A percentile compares a stretch with the other conserved stretches of the same genome.
Conservation (phyloP, 2,113 vertebrate species). For the Lota lota region DNA sequence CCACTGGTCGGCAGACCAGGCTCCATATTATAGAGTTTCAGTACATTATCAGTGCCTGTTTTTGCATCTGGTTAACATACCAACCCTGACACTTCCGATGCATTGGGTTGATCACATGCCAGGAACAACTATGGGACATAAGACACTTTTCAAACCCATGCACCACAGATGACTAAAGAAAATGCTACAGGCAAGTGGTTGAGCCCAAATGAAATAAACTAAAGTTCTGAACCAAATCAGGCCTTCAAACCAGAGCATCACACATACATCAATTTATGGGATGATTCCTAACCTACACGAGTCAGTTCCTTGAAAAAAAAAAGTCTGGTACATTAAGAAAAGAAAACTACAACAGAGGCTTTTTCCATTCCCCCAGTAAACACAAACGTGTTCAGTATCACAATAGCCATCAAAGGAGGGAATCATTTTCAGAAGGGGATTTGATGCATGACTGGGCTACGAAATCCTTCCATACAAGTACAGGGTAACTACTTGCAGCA, state of each 20-base stretch:
- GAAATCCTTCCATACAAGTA: neutral
- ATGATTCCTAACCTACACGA: too few relatives aligned
- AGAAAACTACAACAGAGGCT: neutral
- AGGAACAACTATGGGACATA: neutral
- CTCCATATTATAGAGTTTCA: too few relatives aligned
- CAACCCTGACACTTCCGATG: neutral
- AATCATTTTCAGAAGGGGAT: conserved; percentile 23
- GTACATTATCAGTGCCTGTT: too few relatives aligned
- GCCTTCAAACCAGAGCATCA: too few relatives aligned
- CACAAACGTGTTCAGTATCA: too few relatives aligned
- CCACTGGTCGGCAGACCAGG: too few relatives aligned
- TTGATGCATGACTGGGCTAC: neutral
- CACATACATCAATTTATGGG: too few relatives aligned
- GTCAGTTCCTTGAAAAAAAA: too few relatives aligned
- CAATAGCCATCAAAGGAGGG: conserved; percentile 1
- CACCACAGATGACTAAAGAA: conserved; percentile 20
- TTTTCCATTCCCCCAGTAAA: neutral
- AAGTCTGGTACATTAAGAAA: conserved; percentile 23
- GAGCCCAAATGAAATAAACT: neutral
- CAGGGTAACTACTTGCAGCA: conserved; percentile 1
- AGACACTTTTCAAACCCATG: neutral
- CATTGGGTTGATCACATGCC: neutral
- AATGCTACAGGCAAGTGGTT: conserved; percentile 17
- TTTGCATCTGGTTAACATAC: too few relatives aligned
- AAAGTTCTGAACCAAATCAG: neutral